A percentile compares a stretch with the other conserved stretches of the same genome.
phyloP scores from a whole-genome alignment of 2,113 vertebrate genomes.

The Pycnonotus jocosus region DNA sequence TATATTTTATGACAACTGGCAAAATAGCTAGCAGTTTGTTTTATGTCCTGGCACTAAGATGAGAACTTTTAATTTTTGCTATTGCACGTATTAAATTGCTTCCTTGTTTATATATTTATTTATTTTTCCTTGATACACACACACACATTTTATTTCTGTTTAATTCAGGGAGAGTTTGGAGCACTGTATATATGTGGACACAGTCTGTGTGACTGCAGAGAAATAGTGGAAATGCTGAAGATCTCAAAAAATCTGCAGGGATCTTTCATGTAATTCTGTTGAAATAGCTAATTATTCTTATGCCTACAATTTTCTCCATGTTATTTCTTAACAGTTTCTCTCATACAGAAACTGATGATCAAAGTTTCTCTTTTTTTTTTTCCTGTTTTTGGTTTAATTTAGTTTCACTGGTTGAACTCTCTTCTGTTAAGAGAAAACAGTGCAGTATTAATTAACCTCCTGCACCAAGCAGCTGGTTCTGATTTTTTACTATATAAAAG shows the following conservation, averaged over 20 bases:
- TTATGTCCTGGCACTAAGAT: neutral
- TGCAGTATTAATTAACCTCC: slow-evolving; percentile 16
- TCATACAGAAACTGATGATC: neutral
- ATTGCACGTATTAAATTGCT: neutral
- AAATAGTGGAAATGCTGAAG: neutral
- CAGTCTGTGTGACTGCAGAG: neutral
- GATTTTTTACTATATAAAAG: slow-evolving; percentile 15
- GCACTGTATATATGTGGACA: neutral
- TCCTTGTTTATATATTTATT: neutral
- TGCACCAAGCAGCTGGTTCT: slow-evolving; percentile 19
- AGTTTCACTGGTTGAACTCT: neutral
- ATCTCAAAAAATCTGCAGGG: neutral
- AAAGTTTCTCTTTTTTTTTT: neutral
- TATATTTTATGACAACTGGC: slow-evolving; percentile 24
- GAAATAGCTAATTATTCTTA: neutral
- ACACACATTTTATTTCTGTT: neutral
- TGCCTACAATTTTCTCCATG: neutral
- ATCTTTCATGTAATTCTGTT: neutral
- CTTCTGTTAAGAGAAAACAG: neutral
- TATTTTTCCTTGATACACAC: neutral
- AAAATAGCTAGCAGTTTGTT: neutral
- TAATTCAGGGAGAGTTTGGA: neutral
- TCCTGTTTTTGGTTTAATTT: neutral
- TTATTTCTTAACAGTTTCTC: neutral
- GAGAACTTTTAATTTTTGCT: neutral